Base-by-base conservation (phyloP, 2,888 invertebrate genomes). In the Tortricodes alternella region DNA sequence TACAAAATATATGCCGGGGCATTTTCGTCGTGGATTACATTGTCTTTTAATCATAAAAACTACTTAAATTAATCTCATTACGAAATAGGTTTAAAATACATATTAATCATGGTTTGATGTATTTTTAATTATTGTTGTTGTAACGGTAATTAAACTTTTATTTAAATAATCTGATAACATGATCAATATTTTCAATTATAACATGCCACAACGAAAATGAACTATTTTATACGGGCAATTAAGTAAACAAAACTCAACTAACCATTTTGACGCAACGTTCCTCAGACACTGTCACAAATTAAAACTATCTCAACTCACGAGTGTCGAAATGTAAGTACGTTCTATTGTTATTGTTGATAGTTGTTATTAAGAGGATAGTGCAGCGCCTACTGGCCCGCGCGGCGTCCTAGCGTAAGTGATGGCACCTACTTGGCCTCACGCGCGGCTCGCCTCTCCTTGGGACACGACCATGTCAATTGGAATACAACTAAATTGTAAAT, bases 401-500 rank as follows among this genome's bases (percentile, higher is more conserved):
- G 79, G 71, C 75, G 70, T 35, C 50, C 53, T 35, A 27, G 46
- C 59, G 23, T 41, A 38, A 67, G 68, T 65, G 74, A 61, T 66
- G 65, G 62, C 67, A 61, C 72, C 73, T 74, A 74, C 64, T 64
- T 66, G 65, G 64, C 66, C 66, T 66, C 63, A 62, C 58, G 58
- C 59, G 60, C 48, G 51, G 60, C 64, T 68, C 62, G 73, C 61
- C 63, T 63, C 72, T 75, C 68, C 71, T 62, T 50, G 63, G 66
- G 62, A 65, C 66, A 68, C 62, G 63, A 66, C 66, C 66, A 67
- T 74, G 74, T 58, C 73, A 79, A 81, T 78, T 80, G 69, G 65
- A 67, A 64, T 68, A 75, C 70, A 79, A 75, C 77, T 68, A 68
- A 61, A 53, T 46, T 37, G 55, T 50, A 39, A 59, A 60, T 44